Evolutionary conservation across 2,888 invertebrate species (phyloP).

Genomic region (Drosophila putrida): DNA sequence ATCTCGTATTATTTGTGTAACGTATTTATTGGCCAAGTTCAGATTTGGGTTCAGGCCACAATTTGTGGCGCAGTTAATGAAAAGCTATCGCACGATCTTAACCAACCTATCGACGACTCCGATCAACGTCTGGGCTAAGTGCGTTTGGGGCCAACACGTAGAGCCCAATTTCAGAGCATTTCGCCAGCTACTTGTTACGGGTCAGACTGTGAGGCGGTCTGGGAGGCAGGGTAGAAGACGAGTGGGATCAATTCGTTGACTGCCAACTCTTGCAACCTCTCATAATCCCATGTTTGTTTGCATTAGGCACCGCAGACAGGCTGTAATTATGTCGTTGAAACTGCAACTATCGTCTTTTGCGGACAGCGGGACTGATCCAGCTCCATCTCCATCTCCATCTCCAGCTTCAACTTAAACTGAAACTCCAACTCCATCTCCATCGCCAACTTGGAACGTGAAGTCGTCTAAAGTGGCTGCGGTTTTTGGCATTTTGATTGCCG

Average conservation of each 20-base stretch:
- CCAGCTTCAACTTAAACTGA: constrained; percentile 15
- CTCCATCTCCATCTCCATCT: constrained; percentile 9
- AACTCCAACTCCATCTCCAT: constrained; percentile 10
- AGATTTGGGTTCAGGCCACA: constrained; percentile 59
- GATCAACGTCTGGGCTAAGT: constrained; percentile 42
- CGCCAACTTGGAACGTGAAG: constrained; percentile 33
- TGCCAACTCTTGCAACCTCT: constrained; percentile 42
- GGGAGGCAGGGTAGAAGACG: constrained; percentile 7
- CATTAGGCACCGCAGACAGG: constrained; percentile 78
- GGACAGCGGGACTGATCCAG: constrained; percentile 45
- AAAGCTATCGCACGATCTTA: constrained; percentile 78
- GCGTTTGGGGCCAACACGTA: constrained; percentile 76
- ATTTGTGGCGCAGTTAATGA: constrained; percentile 73
- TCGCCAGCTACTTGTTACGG: constrained; percentile 78
- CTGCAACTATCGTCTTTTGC: constrained; percentile 44
- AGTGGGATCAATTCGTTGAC: constrained; percentile 52
- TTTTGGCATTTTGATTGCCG: constrained; percentile 78
- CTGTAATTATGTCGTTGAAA: constrained; percentile 77
- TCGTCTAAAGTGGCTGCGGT: constrained; percentile 43
- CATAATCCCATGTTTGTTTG: constrained; percentile 82
- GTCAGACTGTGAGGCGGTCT: constrained; percentile 46
- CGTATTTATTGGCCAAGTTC: constrained; percentile 56
- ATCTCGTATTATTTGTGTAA: constrained; percentile 47
- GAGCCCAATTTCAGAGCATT: constrained; percentile 74
- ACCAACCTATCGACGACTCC: constrained; percentile 34